Evolutionary conservation across 1,140 invertebrate species (phyloP).

Genomic region (Zaprionus tsacasi): DNA sequence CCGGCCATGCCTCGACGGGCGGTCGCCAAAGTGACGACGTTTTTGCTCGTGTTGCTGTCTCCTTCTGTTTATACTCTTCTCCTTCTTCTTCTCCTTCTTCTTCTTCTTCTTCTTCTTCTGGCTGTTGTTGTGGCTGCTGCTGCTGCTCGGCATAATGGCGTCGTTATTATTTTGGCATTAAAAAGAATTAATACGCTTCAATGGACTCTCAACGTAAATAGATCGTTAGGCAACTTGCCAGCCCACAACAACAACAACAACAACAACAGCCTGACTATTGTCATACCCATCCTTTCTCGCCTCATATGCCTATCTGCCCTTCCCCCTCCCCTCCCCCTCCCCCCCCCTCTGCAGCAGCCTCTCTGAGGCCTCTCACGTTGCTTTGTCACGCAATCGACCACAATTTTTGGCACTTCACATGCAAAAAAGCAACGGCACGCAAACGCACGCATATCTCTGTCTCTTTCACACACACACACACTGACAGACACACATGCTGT

Average conservation of each 20-base stretch:
- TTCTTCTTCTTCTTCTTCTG: slow-evolving; percentile 13
- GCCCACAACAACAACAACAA: slow-evolving; percentile 18
- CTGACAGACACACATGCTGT: background rate
- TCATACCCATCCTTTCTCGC: slow-evolving; percentile 2
- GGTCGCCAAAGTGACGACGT: slow-evolving; percentile 54
- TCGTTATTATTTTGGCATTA: slow-evolving; percentile 82
- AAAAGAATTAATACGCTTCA: slow-evolving; percentile 83
- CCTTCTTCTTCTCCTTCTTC: slow-evolving; percentile 6
- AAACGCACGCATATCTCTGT: background rate
- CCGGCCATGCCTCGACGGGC: slow-evolving; percentile 51
- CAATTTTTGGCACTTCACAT: slow-evolving; percentile 64
- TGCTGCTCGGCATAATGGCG: slow-evolving; percentile 73
- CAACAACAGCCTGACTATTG: background rate
- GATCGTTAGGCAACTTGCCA: slow-evolving; percentile 78
- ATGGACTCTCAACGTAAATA: slow-evolving; percentile 76
- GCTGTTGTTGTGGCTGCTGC: slow-evolving; percentile 24
- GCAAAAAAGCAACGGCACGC: slow-evolving; percentile 35
- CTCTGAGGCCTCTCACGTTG: slow-evolving; percentile 55
- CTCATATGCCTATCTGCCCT: background rate
- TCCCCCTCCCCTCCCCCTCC: background rate
- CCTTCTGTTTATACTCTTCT: background rate
- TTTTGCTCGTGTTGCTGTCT: slow-evolving; percentile 1
- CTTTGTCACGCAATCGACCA: slow-evolving; percentile 73
- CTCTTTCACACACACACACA: background rate
- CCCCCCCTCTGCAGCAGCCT: background rate